Conservation (phyloP, 64 coral and sea anemone genomes). For the Anthopleura sola region DNA sequence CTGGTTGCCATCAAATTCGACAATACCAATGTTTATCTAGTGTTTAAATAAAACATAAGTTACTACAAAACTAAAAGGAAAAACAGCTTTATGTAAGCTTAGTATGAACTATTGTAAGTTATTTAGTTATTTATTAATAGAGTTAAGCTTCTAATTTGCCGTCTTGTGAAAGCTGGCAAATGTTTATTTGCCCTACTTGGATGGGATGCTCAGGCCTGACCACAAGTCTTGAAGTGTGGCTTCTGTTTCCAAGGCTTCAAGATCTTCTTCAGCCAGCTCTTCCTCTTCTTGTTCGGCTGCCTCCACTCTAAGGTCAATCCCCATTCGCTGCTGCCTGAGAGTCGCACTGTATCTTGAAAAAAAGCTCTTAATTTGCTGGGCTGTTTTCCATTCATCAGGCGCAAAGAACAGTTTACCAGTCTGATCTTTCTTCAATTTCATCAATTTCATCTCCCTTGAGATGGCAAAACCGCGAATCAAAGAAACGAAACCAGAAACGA, state of each 20-base stretch:
- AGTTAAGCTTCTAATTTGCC: too few relatives aligned
- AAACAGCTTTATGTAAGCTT: too few relatives aligned
- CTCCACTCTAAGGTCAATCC: neutral
- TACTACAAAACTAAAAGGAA: too few relatives aligned
- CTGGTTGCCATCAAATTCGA: conserved; percentile 17
- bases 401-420: conserved; percentile 22
- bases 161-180: conserved; percentile 21
- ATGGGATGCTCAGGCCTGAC: conserved; percentile 23
- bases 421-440: conserved; percentile 28
- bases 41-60: conserved; percentile 12
- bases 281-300: neutral
- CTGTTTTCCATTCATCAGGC: conserved; percentile 20
- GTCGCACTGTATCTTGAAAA: neutral
- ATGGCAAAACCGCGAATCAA: too few relatives aligned
- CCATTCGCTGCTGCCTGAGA: neutral
- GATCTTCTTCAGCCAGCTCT: conserved; percentile 33
- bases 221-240: neutral
- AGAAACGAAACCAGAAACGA: too few relatives aligned
- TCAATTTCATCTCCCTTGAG: conserved; percentile 50
- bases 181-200: conserved; percentile 24
- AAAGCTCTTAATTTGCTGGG: conserved; percentile 9
- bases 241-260: conserved; percentile 24
- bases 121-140: too few relatives aligned
- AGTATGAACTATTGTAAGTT: too few relatives aligned
- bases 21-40: conserved; percentile 57